phyloP scores from a whole-genome alignment of 2,888 invertebrate species.

The Platycnemis pennipes region DNA sequence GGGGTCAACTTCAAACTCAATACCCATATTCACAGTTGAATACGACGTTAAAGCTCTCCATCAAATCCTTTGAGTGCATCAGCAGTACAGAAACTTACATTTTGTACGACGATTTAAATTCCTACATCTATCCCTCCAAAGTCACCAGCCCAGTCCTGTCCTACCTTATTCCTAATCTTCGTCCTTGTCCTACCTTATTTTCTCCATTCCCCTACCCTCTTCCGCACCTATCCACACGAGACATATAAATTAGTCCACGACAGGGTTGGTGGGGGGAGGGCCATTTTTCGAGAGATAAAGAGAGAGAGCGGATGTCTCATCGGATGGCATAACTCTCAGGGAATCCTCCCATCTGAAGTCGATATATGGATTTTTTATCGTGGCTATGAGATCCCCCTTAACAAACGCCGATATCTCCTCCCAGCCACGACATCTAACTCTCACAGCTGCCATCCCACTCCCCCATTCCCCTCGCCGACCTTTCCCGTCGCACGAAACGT shows the following conservation, averaged over 20 bases:
- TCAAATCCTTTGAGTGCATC: no score
- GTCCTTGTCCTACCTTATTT: not conserved
- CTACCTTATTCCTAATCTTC: no score
- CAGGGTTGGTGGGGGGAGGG: not conserved
- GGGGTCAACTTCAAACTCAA: no score
- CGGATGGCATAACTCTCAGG: not conserved
- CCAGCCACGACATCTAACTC: not conserved
- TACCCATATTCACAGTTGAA: no score
- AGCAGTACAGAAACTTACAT: no score
- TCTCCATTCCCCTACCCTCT: not conserved
- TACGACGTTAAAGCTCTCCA: no score
- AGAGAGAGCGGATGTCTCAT: not conserved
- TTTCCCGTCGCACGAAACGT: not conserved
- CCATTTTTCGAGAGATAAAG: not conserved
- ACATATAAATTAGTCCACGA: not conserved
- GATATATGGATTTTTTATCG: constrained; percentile 61
- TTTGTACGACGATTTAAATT: no score
- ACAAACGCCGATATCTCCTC: constrained; percentile 58
- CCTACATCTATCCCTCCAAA: no score
- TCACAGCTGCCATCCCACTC: not conserved
- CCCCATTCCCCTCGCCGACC: not conserved
- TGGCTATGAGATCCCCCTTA: not conserved
- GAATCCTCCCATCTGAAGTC: constrained; percentile 21
- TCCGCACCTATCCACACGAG: not conserved
- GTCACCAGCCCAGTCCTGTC: no score